These are phyloP conservation scores for Chiloscyllium plagiosum DNA, from an alignment of 2,113 vertebrate genomes.

Conservation along the genomic window DNA sequence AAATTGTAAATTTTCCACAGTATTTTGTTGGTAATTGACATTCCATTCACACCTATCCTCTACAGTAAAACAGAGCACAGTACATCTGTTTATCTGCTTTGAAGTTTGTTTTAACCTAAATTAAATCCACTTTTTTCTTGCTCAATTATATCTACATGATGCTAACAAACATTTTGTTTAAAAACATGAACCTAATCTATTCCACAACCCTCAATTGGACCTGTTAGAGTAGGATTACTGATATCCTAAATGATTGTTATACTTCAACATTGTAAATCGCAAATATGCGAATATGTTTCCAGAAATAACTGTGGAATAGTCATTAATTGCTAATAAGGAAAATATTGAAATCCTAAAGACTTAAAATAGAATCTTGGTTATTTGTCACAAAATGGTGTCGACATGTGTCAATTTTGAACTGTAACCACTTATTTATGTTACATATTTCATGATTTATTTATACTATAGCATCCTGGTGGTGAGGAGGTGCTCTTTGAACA, in stretches of 20 bases:
- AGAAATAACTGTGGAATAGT: neutral
- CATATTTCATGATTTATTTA: neutral
- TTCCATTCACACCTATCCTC: neutral
- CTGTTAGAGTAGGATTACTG: no score
- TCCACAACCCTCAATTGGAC: neutral
- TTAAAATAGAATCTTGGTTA: neutral
- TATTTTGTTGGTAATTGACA: neutral
- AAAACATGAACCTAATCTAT: neutral
- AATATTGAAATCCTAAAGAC: neutral
- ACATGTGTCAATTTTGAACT: neutral
- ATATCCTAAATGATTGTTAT: neutral
- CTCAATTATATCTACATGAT: neutral
- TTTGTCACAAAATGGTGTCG: neutral
- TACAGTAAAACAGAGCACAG: neutral
- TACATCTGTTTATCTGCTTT: neutral
- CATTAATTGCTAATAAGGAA: neutral
- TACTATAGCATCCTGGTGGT: constrained; percentile 82
- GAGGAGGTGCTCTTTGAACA: constrained; percentile 89
- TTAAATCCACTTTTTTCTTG: neutral
- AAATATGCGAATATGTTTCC: neutral
- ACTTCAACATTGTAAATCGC: neutral
- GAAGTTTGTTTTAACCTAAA: neutral
- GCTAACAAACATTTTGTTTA: neutral
- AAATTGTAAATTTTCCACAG: neutral
- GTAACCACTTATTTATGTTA: neutral